Evolutionary conservation across 2,888 invertebrate species (phyloP).

Genomic region (Leucoma salicis): DNA sequence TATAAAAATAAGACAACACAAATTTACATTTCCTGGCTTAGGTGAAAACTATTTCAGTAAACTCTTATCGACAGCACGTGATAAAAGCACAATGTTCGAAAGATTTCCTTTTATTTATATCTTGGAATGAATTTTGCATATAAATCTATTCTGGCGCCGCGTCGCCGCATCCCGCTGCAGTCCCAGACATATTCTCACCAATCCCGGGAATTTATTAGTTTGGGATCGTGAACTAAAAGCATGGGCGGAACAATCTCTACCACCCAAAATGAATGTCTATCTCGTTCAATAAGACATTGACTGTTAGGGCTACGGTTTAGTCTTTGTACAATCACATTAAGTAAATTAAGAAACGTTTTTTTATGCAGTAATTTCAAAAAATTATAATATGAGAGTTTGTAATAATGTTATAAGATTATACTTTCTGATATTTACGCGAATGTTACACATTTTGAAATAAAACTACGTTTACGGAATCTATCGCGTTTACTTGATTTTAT

Average conservation of each 20-base stretch:
- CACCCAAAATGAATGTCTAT: conserved; percentile 35
- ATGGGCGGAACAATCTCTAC: conserved; percentile 27
- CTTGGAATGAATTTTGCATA: conserved; percentile 48
- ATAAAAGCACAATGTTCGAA: conserved; percentile 19
- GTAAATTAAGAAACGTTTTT: background rate
- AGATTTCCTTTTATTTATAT: conserved; percentile 39
- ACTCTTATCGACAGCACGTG: conserved; percentile 5
- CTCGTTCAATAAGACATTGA: conserved; percentile 38
- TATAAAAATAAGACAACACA: too few relatives aligned
- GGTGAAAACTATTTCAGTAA: too few relatives aligned
- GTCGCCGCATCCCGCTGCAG: conserved; percentile 46
- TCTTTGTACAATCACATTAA: background rate
- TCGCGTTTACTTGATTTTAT: too few relatives aligned
- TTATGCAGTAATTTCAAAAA: too few relatives aligned
- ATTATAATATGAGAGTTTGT: too few relatives aligned
- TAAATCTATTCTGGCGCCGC: conserved; percentile 53
- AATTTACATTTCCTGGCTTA: too few relatives aligned
- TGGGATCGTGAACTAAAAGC: conserved; percentile 36
- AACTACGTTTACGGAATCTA: too few relatives aligned
- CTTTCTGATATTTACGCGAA: too few relatives aligned
- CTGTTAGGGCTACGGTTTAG: background rate
- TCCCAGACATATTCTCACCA: conserved; percentile 41
- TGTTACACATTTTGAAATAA: too few relatives aligned
- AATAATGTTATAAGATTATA: too few relatives aligned
- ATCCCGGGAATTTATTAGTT: conserved; percentile 48